Evolutionary conservation across 2,797 vertebrate genomes (phyloP).

Genomic region (Sebastes vulpes): DNA sequence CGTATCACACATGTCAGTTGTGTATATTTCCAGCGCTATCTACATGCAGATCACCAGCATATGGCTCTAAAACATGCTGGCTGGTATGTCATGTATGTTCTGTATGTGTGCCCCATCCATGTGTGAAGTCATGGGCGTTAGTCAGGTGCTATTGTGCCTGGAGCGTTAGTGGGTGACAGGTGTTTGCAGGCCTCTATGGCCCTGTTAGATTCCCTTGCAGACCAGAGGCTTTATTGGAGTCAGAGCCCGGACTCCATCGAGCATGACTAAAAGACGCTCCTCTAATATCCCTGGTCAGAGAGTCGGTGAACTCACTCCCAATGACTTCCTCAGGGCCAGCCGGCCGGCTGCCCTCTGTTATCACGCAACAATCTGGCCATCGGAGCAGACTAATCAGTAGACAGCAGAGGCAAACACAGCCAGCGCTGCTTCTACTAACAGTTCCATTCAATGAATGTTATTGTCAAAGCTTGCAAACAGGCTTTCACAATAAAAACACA

Average conservation of each 20-base stretch:
- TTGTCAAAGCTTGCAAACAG: conserved; percentile 6
- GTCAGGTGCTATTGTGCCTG: conserved; percentile 64
- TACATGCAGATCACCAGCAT: conserved; percentile 10
- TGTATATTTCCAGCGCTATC: conserved; percentile 30
- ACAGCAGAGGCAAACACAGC: conserved; percentile 57
- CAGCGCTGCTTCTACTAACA: conserved; percentile 14
- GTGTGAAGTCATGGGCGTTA: conserved; percentile 43
- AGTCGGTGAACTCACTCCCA: conserved; percentile 64
- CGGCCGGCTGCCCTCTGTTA: conserved; percentile 53
- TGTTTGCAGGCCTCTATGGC: conserved; percentile 56
- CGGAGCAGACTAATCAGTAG: conserved; percentile 66
- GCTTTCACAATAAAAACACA: conserved; percentile 32
- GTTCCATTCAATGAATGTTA: conserved; percentile 3
- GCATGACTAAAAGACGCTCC: conserved; percentile 69
- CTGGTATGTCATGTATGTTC: neutral
- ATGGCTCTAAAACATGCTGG: neutral
- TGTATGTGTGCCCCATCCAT: neutral
- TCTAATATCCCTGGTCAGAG: conserved; percentile 68
- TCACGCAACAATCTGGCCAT: conserved; percentile 64
- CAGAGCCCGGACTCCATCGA: conserved; percentile 51
- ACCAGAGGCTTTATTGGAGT: conserved; percentile 46
- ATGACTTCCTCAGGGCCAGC: conserved; percentile 65
- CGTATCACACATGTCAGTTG: conserved; percentile 11
- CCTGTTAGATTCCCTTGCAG: conserved; percentile 55
- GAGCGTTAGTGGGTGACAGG: conserved; percentile 62